Evolutionary conservation across 2,888 invertebrate species (phyloP), one percentile per base, ranked within the genome.

Genomic region (Sphaerophoria taeniata): DNA sequence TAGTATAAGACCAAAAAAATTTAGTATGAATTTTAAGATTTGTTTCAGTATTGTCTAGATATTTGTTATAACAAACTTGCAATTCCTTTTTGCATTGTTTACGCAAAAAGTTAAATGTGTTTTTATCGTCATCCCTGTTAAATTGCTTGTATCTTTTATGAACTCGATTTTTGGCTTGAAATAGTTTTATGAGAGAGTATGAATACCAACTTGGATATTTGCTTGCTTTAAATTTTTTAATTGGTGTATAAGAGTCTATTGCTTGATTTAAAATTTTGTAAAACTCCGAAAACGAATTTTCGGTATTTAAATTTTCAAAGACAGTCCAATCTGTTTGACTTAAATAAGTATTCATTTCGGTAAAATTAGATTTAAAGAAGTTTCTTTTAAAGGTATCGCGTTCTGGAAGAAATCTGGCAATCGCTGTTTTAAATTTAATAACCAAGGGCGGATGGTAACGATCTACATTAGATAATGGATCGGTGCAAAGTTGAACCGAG

Each of bases 281-380:
- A n/a, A 47, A 47, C 14, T 47, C 24, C 3, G 14, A 16, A 51
- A 51, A 51, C 16, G 49, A 51, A 51, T 24, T 24, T 16, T 51
- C 6, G 5, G 49, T 51, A 24, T 24, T 51, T 7, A 51, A 7
- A 0, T 51, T 51, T 7, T 51, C 24, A 7, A 24, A 51, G 6
- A 51, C 49, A 16, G 49, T 7, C 49, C 49, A 51, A 51, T 51
- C 49, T 7, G 49, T 51, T 51, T 51, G 49, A 7, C 49, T 24
- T 24, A 24, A 24, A 24, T 24, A 24, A 24, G 24, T 24, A 24
- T 24, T 24, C 24, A 24, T 24, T 24, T 24, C 24, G 24, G 24
- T 24, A 24, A 24, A 24, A 24, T 24, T 24, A 24, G 24, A 24
- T 24, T 24, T 24, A 24, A 24, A 24, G 24, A 24, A 24, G 24